These are phyloP conservation scores for Maccullochella peelii DNA, from an alignment of 2,113 vertebrate genomes.

Conservation along the genomic window DNA sequence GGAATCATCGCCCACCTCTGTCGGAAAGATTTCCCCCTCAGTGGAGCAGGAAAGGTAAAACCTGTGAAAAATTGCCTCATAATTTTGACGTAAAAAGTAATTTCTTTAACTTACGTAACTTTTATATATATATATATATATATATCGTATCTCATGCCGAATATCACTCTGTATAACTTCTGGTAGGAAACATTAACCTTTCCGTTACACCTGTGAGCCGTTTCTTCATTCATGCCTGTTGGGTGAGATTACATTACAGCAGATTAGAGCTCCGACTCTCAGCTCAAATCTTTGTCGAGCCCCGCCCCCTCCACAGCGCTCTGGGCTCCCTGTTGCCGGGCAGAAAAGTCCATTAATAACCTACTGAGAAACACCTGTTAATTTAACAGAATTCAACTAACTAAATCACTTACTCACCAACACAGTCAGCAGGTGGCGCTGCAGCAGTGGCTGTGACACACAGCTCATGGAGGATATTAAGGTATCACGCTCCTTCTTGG, in stretches of 20 bases:
- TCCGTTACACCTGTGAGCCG: background rate
- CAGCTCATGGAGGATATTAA: too few relatives aligned
- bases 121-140: too few relatives aligned
- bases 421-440: background rate
- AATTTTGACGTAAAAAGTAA: background rate
- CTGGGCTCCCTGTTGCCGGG: background rate
- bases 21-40: slow-evolving; percentile 85
- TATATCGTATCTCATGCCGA: too few relatives aligned
- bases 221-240: slow-evolving; percentile 22
- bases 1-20: slow-evolving; percentile 89
- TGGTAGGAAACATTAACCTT: background rate
- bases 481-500: too few relatives aligned
- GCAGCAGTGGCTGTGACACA: background rate
- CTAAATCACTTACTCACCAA: background rate
- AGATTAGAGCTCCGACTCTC: slow-evolving; percentile 23
- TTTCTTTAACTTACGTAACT: background rate
- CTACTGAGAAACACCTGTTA: background rate
- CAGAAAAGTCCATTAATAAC: slow-evolving; percentile 8
- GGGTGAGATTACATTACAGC: slow-evolving; percentile 3
- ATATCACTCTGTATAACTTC: background rate
- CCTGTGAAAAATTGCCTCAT: background rate
- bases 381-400: background rate
- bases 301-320: background rate
- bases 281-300: slow-evolving; percentile 2
- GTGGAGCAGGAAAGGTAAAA: slow-evolving; percentile 72